Evolutionary conservation across 2,797 vertebrate genomes (phyloP), one percentile per base, ranked within the genome.

Genomic region (Poeciliopsis presidionis): DNA sequence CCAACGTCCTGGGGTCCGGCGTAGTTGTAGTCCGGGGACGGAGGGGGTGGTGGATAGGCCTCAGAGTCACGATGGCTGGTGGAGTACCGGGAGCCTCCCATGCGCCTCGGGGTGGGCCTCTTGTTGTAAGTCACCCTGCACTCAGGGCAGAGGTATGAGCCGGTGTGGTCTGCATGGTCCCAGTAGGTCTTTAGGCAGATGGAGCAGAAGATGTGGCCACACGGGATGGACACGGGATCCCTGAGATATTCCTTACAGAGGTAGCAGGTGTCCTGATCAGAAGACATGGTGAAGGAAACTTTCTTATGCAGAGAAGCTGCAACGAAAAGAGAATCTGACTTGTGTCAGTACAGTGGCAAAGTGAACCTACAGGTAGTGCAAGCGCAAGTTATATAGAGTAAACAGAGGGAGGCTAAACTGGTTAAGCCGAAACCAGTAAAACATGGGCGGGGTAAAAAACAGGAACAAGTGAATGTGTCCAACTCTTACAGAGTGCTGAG

Each of bases 1-100:
- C 97, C 96, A 36, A 99, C 97, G 28, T 99, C 98, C 89, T 98
- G 97, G 0, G 97, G 94, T 70, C 96, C 95, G 0, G 96, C 96
- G 0, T 93, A 92, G 91, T 95, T 95, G 93, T 96, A 96, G 91
- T 96, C 96, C 0, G 96, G 95, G 18, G 94, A 88, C 0, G 96
- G 95, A 47, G 96, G 95, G 0, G 94, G 87, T 0, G 96, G 95
- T 0, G 96, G 95, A 9, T 86, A 92, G 61, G 91, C 1, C n/a
- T 96, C 95, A 0, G 87, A 77, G 70, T 39, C 88, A 43, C 89
- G 92, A n/a, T 81, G 91, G 20, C 90, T 28, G 25, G 88, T 91
- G 65, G 89, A 88, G 2, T 87, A 28, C 28, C 92, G 91, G 2
- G 94, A 93, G 59, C 92, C 1, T 75, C 91, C 91, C 5, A 94